Conservation (phyloP, 2,888 invertebrate genomes). For the Leptinotarsa rubiginosa region DNA sequence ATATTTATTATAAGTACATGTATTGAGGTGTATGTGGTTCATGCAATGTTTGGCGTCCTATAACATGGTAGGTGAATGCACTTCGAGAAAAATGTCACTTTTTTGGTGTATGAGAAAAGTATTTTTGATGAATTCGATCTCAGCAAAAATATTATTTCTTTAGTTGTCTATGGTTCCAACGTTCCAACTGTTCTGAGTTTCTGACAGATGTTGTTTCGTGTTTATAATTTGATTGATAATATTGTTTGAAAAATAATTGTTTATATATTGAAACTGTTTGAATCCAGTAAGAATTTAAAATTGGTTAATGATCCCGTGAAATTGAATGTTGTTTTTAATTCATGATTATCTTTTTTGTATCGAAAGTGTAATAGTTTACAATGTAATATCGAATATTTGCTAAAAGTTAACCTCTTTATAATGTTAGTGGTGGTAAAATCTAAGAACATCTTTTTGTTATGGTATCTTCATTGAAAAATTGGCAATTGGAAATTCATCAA, state of each 20-base stretch:
- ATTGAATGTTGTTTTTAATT: not conserved
- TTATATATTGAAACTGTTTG: slow-evolving; percentile 1
- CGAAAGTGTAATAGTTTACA: not conserved
- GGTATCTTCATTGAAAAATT: slow-evolving; percentile 30
- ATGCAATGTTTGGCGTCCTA: too few relatives aligned
- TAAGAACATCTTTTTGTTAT: slow-evolving; percentile 43
- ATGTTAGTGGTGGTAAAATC: slow-evolving; percentile 39
- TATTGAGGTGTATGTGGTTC: too few relatives aligned
- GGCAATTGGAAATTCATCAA: slow-evolving; percentile 1
- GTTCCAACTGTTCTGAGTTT: too few relatives aligned
- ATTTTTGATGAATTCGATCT: too few relatives aligned
- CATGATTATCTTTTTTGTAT: not conserved
- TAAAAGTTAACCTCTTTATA: slow-evolving; percentile 25
- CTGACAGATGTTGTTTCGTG: too few relatives aligned
- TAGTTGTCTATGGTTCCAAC: too few relatives aligned
- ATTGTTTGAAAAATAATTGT: not conserved
- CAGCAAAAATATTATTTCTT: too few relatives aligned
- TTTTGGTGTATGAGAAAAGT: too few relatives aligned
- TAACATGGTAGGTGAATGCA: too few relatives aligned
- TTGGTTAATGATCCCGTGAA: slow-evolving; percentile 9
- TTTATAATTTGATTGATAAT: too few relatives aligned
- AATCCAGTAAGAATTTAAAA: not conserved
- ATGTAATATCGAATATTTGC: not conserved
- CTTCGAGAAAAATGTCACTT: too few relatives aligned
- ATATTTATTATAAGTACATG: too few relatives aligned